Base-by-base conservation (phyloP, 2,113 vertebrate species). In the Carassius auratus region DNA sequence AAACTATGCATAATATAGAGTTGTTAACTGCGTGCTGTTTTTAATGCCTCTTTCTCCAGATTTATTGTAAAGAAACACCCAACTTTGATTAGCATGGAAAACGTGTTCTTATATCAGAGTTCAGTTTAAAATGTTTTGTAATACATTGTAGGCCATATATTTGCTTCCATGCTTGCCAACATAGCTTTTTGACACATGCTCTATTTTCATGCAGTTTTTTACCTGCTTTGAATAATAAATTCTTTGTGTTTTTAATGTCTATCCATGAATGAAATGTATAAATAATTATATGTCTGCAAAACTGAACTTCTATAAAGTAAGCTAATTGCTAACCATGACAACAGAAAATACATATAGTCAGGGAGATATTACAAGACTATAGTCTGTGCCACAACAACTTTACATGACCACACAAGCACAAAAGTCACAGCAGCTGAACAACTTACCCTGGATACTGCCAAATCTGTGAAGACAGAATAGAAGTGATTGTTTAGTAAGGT, bases 371-470 rank as follows among this genome's bases (percentile, higher is more conserved):
- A 89, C 88, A 87, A 88, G 38, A 90, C 85, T 75, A 38, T 76
- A 45, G 50, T 52, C 71, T 76, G 42, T 83, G 83, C 81, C 77
- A 88, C 87, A 62, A 84, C 30, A 83, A 87, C 55, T 26, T 76
- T 81, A 91, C 85, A 87, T 48, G 81, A 61, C 86, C 74, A 81
- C 85, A 87, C 89, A 88, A 85, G 69, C 76, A 90, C 64, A 74
- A 75, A 80, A 88, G 88, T 85, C 80, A 88, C 76, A 88, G 84
- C 26, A 86, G 68, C 55, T 8, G 36, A 55, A 7, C 71, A 69
- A 94, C 93, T 93, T 90, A 94, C 93, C 92, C 92, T 87, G 36
- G 93, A 92, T 85, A 92, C 91, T 38, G 87, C 84, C 59, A 93
- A 92, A 89, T 93, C 93, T 94, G 93, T 87, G 87, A 90, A 92